These are phyloP conservation scores for Dromas ardeola DNA, from an alignment of 2,113 vertebrate species.

Conservation along the genomic window DNA sequence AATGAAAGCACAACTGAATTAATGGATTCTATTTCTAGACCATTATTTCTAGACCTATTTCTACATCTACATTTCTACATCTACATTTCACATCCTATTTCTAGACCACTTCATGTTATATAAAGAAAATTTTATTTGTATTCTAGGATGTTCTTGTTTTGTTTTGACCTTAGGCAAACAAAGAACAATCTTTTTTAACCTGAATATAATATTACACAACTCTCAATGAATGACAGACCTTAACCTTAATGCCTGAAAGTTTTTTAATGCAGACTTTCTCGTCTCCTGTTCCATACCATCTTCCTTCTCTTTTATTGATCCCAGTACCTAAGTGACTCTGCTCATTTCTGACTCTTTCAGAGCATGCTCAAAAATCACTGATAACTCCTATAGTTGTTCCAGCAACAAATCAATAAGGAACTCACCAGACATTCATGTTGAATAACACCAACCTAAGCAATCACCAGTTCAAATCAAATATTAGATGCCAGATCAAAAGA, in stretches of 20 bases:
- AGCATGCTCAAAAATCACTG: not conserved
- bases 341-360: not conserved
- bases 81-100: no score
- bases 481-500: not conserved
- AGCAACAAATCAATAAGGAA: not conserved
- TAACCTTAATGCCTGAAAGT: not conserved
- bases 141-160: not conserved
- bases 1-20: not conserved
- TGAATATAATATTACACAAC: not conserved
- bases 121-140: not conserved
- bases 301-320: not conserved
- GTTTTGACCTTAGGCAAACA: not conserved
- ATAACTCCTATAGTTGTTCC: not conserved
- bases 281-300: not conserved
- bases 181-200: not conserved
- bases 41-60: not conserved
- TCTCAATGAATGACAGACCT: not conserved
- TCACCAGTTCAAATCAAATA: not conserved
- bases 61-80: no score
- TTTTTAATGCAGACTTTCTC: not conserved
- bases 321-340: not conserved
- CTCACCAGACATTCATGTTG: not conserved
- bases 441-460: not conserved
- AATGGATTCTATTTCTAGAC: constrained; percentile 17
- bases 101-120: not conserved